Conservation (phyloP, 2,113 vertebrate species). For the Thomomys bottae region DNA sequence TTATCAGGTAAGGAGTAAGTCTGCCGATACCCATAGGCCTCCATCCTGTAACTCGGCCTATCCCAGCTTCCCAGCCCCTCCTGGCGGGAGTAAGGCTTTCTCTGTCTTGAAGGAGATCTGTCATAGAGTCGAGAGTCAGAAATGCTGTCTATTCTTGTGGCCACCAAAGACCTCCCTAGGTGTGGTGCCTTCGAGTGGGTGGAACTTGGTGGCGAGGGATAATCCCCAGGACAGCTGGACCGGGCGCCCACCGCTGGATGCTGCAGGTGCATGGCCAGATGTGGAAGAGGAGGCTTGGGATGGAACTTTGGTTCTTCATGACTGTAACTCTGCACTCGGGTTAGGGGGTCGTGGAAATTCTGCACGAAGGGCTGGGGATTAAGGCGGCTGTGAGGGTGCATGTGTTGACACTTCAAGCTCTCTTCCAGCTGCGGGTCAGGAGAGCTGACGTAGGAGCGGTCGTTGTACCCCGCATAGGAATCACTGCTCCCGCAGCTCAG, state of each 20-base stretch:
- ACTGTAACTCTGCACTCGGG: conserved; percentile 89
- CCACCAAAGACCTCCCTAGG: conserved; percentile 89
- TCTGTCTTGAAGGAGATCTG: conserved; percentile 86
- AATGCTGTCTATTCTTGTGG: conserved; percentile 91
- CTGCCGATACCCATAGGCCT: conserved; percentile 89
- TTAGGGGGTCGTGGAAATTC: conserved; percentile 89
- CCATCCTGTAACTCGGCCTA: conserved; percentile 85
- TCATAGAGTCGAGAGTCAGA: conserved; percentile 94
- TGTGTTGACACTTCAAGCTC: conserved; percentile 88
- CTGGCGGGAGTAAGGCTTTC: conserved; percentile 89
- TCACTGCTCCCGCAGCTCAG: conserved; percentile 94
- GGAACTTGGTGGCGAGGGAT: conserved; percentile 85
- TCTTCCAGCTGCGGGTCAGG: conserved; percentile 91
- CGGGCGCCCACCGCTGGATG: conserved; percentile 88
- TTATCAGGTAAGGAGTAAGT: conserved; percentile 87
- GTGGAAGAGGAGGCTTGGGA: conserved; percentile 88
- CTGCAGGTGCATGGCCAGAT: conserved; percentile 91
- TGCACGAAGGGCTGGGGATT: conserved; percentile 85
- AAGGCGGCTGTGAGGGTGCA: conserved; percentile 86
- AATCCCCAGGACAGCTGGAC: conserved; percentile 94
- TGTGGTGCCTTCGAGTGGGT: conserved; percentile 87
- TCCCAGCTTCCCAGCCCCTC: conserved; percentile 91
- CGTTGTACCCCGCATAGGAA: conserved; percentile 90
- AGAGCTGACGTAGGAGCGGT: conserved; percentile 91
- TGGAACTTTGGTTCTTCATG: conserved; percentile 91